Percentiles rank a stretch among this genome's conserved stretches.
Conservation (phyloP, 2,888 invertebrate species). For the Caenorhabditis virilis region DNA sequence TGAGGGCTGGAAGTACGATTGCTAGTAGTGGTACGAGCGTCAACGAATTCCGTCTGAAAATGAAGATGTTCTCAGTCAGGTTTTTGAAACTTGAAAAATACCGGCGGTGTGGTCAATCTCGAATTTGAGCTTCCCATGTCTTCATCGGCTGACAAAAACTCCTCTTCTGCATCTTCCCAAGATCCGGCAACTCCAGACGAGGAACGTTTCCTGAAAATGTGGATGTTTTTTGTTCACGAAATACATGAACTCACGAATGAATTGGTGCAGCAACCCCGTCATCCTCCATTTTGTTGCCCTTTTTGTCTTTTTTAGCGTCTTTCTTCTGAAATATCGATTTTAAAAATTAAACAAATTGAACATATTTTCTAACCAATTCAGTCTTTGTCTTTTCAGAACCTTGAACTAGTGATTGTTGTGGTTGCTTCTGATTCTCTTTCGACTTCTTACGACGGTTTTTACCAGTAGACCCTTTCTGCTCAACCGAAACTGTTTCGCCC, state of each 20-base stretch:
- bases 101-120: slow-evolving; percentile 28
- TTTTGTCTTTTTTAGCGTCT: slow-evolving; percentile 2
- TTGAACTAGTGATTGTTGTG: too few species aligned
- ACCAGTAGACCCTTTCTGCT: neutral
- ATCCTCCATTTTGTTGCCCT: slow-evolving; percentile 4
- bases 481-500: slow-evolving; percentile 1
- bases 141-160: slow-evolving; percentile 45
- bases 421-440: neutral
- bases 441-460: slow-evolving; percentile 3
- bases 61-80: neutral
- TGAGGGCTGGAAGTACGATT: neutral
- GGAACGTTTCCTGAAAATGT: slow-evolving; percentile 19
- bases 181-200: slow-evolving; percentile 24
- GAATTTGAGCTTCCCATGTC: slow-evolving; percentile 37
- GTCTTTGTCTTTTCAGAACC: too few species aligned
- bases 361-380: neutral
- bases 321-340: too few species aligned
- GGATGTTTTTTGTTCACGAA: neutral
- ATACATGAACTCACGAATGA: slow-evolving; percentile 15
- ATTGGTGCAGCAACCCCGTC: slow-evolving; percentile 16
- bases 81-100: neutral
- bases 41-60: slow-evolving; percentile 24
- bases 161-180: slow-evolving; percentile 34
- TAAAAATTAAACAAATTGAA: neutral
- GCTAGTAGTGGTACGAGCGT: slow-evolving; percentile 5